These are phyloP conservation scores for Pachypeltis micranthus DNA, from an alignment of 1,140 invertebrate genomes.

Conservation along the genomic window DNA sequence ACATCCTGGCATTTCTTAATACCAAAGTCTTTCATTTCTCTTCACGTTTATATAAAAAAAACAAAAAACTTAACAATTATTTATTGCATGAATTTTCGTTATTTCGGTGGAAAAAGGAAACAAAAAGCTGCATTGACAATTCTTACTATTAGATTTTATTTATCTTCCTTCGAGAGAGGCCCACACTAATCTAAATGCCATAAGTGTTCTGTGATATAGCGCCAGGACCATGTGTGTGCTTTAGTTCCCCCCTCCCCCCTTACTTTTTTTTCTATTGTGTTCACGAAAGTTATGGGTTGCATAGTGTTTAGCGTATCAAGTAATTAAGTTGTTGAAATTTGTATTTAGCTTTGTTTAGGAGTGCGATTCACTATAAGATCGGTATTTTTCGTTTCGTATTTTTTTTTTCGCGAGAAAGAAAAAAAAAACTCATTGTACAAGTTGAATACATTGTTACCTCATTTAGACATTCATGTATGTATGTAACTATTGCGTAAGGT, in stretches of 20 bases:
- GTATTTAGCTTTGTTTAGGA: slow-evolving; percentile 22
- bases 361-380: slow-evolving; percentile 11
- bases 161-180: not conserved
- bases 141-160: not conserved
- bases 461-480: slow-evolving; percentile 23
- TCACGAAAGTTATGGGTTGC: slow-evolving; percentile 20
- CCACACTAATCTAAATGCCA: slow-evolving; percentile 18
- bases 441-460: slow-evolving; percentile 20
- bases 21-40: slow-evolving; percentile 24
- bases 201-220: slow-evolving; percentile 24
- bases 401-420: slow-evolving; percentile 9
- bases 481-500: slow-evolving; percentile 1
- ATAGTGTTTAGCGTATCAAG: slow-evolving; percentile 16
- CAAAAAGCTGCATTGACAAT: not conserved
- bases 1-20: slow-evolving; percentile 21
- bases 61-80: not conserved
- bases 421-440: slow-evolving; percentile 15
- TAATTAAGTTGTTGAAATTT: not conserved
- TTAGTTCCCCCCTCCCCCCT: slow-evolving; percentile 16
- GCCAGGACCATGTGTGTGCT: slow-evolving; percentile 22
- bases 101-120: not conserved
- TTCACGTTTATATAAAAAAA: slow-evolving; percentile 1
- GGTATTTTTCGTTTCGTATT: slow-evolving; percentile 9
- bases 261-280: slow-evolving; percentile 14
- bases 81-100: not conserved